Evolutionary conservation across 2,888 invertebrate genomes (phyloP).

Genomic region (Anthophora plumipes): DNA sequence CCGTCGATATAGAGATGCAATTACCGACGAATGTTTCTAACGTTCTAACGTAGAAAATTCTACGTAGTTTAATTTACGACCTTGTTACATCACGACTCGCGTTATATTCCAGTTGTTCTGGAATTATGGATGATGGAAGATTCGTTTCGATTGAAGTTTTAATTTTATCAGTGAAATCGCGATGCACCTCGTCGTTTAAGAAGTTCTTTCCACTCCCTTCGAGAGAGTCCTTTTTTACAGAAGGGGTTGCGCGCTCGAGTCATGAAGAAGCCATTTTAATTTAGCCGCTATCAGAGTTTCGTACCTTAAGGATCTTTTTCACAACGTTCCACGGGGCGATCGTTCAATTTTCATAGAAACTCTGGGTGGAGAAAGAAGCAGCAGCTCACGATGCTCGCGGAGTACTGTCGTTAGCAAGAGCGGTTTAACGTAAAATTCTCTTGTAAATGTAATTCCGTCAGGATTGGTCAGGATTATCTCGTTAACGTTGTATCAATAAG

Average conservation of each 20-base stretch:
- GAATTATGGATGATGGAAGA: too few relatives aligned
- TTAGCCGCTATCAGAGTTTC: constrained; percentile 25
- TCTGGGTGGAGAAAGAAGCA: constrained; percentile 1
- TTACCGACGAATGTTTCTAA: not conserved
- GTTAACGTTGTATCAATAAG: constrained; percentile 49
- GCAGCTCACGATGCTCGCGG: not conserved
- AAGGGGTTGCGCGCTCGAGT: not conserved
- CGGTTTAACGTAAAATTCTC: constrained; percentile 35
- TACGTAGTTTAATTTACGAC: too few relatives aligned
- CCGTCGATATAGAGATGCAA: not conserved
- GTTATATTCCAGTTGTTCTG: not conserved
- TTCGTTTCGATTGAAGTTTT: too few relatives aligned
- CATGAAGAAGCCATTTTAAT: constrained; percentile 40
- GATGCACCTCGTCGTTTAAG: not conserved
- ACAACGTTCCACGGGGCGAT: constrained; percentile 35
- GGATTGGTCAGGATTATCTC: constrained; percentile 32
- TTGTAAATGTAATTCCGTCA: constrained; percentile 39
- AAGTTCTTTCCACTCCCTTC: constrained; percentile 4
- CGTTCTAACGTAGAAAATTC: not conserved
- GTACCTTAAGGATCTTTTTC: constrained; percentile 42
- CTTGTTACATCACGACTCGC: too few relatives aligned
- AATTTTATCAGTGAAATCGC: not conserved
- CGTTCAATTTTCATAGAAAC: constrained; percentile 57
- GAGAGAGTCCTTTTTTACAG: constrained; percentile 2
- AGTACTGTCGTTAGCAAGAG: constrained; percentile 27